Base-by-base conservation (phyloP, 2,888 invertebrate genomes). In the Orthonevra nobilis region DNA sequence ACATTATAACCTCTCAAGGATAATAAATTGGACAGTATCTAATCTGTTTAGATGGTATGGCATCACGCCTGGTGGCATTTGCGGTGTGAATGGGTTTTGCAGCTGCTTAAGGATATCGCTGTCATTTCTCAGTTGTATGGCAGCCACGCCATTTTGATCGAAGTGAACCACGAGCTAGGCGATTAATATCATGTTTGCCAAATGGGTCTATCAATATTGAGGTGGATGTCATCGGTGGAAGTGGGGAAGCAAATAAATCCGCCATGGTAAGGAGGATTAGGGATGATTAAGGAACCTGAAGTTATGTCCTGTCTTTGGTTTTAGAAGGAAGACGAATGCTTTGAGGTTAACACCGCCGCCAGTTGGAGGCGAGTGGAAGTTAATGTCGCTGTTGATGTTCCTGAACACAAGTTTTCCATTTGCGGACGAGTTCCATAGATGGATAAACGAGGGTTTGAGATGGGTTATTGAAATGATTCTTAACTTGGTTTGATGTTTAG, bases 391-490 rank as follows among this genome's bases (percentile, higher is more conserved):
- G 40, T 50, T 63, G 40, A 32, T 48, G 68, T 40, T 19, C 30
- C n/a, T 15, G 48, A 58, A 68, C 58, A 68, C 68, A 58, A 50
- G 48, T 48, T 68, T 20, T 30, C 68, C 68, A 68, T 68, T 68
- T 68, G 58, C 34, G 56, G 34, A n/a, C n/a, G n/a, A n/a, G n/a
- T n/a, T n/a, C n/a, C n/a, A n/a, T n/a, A n/a, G n/a, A n/a, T n/a
- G n/a, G n/a, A n/a, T n/a, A n/a, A n/a, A n/a, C n/a, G n/a, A n/a
- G n/a, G n/a, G n/a, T n/a, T n/a, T n/a, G n/a, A n/a, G n/a, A n/a
- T n/a, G n/a, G n/a, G n/a, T n/a, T n/a, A n/a, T n/a, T n/a, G n/a
- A n/a, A n/a, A n/a, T n/a, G n/a, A n/a, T n/a, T n/a, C n/a, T n/a
- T n/a, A n/a, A n/a, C n/a, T n/a, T n/a, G n/a, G n/a, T n/a, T n/a